Evolutionary conservation across 2,113 vertebrate species (phyloP).

Genomic region (Eulemur rufifrons): DNA sequence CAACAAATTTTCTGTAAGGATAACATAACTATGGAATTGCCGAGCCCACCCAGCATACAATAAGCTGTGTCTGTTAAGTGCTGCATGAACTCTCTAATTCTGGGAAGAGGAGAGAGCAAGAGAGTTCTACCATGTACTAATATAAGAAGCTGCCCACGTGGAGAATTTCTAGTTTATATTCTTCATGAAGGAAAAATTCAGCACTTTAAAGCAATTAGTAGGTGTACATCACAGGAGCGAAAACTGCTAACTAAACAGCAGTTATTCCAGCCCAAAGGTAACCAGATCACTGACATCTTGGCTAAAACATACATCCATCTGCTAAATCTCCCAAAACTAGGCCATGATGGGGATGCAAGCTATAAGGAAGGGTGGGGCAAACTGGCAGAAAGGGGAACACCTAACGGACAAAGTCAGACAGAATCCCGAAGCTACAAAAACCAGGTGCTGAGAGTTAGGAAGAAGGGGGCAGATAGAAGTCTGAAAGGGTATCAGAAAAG

Average conservation of each 20-base stretch:
- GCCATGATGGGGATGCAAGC: background rate
- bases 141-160: background rate
- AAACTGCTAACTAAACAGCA: background rate
- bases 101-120: background rate
- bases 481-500: background rate
- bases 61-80: background rate
- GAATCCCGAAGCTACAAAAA: background rate
- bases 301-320: background rate
- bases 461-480: background rate
- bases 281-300: background rate
- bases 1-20: background rate
- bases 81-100: background rate
- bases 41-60: background rate
- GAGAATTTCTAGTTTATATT: constrained; percentile 6
- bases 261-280: background rate
- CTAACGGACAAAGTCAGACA: constrained; percentile 7
- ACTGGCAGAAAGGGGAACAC: background rate
- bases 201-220: background rate
- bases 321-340: background rate
- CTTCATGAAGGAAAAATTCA: background rate
- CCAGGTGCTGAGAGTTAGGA: background rate
- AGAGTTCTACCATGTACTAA: background rate
- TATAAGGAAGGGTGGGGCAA: background rate
- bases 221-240: background rate
- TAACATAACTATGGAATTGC: background rate